Evolutionary conservation across 1,140 invertebrate species (phyloP), one percentile per base, ranked within the genome.

Genomic region (Brachionus sp.): DNA sequence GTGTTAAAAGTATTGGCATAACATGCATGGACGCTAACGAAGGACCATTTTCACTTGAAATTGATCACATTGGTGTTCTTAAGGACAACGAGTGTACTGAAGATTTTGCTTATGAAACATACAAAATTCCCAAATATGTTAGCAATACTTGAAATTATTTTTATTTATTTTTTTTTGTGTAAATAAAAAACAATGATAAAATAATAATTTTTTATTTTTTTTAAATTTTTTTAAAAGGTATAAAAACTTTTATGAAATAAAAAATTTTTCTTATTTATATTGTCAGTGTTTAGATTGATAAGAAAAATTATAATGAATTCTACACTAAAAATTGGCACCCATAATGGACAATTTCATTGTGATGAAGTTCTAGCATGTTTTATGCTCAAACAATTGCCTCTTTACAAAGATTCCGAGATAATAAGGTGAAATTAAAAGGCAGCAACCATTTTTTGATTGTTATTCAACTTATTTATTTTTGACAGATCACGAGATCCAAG

Each of bases 351-450:
- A 19, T 99, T 99, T 87, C 97, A 99, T 89, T 98, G 95, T 87
- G 97, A 99, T 89, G 97, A 99, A 90, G 94, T 93, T 0, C 89
- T 98, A 12, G 97, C 95, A 3, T 97, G 95, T 88, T 95, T 91
- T 86, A 92, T 99, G 92, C 90, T 99, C 0, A 95, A 94, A 88
- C 88, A 91, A 70, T 88, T 98, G 3, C 93, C 94, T 0, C 88
- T 93, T 85, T 98, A 93, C 87, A 91, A 92, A 85, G 90, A 95
- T 90, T 93, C 95, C 0, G 88, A 92, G 85, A 95, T 98, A 86
- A 88, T 96, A 7, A 92, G 96, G 89, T 90, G 83, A 23, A 57
- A 29, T 25, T 23, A 23, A 3, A 50, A 53, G n/a, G n/a, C n/a
- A n/a, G n/a, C n/a, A n/a, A n/a, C n/a, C n/a, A n/a, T n/a, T n/a